Conservation (phyloP, 2,797 vertebrate species). For the Agapornis canus region DNA sequence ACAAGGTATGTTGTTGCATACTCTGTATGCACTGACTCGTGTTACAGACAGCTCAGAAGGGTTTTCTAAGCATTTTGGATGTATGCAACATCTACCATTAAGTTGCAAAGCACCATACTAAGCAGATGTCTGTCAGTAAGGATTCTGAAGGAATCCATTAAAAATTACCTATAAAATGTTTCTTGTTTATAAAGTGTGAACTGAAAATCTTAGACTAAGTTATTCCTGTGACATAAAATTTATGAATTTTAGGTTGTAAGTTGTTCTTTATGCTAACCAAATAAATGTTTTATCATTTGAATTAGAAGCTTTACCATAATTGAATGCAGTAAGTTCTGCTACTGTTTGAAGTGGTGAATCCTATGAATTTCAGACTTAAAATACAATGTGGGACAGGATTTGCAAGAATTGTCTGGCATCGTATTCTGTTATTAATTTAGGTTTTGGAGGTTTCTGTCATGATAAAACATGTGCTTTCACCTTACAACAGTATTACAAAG, state of each 20-base stretch:
- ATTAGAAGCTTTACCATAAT: neutral
- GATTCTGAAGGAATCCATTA: neutral
- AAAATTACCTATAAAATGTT: neutral
- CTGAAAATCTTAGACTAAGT: neutral
- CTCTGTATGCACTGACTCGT: neutral
- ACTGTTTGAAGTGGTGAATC: neutral
- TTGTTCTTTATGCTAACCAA: neutral
- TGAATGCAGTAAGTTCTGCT: neutral
- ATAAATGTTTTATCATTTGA: neutral
- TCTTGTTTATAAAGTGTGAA: neutral
- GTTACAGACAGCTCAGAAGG: neutral
- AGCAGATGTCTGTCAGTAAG: neutral
- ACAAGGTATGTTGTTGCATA: neutral
- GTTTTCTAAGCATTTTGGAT: neutral
- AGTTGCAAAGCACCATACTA: neutral
- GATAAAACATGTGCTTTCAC: neutral
- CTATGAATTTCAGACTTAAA: neutral
- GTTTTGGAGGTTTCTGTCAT: neutral
- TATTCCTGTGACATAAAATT: neutral
- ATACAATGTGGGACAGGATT: accelerated
- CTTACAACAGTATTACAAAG: neutral
- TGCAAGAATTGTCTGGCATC: neutral
- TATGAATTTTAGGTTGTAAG: neutral
- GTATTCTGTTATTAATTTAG: neutral
- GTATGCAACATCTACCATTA: neutral